These are phyloP conservation scores for Ephestia elutella DNA, from an alignment of 1,140 invertebrate genomes.

Conservation along the genomic window DNA sequence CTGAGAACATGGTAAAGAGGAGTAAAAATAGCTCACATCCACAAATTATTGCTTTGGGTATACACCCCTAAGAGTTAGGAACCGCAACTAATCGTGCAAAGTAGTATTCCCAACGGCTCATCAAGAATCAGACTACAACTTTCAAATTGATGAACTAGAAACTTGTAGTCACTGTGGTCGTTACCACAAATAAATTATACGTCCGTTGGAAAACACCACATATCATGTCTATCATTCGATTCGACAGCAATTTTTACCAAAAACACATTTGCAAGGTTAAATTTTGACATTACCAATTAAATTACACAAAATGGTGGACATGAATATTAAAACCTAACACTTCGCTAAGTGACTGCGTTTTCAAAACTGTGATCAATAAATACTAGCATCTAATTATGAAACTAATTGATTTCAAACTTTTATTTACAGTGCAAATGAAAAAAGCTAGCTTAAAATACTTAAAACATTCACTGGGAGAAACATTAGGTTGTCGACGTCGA, in stretches of 20 bases:
- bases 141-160: no score
- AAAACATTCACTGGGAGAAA: conserved; percentile 48
- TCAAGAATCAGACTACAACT: no score
- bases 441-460: conserved; percentile 38
- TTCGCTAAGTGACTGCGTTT: conserved; percentile 18
- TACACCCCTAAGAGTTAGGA: conserved; percentile 45
- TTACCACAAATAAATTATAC: no score
- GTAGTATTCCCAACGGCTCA: no score
- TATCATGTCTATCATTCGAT: conserved; percentile 3
- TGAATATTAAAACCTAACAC: conserved; percentile 8
- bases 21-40: conserved; percentile 58
- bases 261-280: conserved; percentile 18
- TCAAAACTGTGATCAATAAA: conserved; percentile 49
- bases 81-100: conserved; percentile 38
- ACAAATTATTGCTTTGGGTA: conserved; percentile 33
- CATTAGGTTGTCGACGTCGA: conserved; percentile 8
- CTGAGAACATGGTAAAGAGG: conserved; percentile 19
- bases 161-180: no score
- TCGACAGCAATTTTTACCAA: no score
- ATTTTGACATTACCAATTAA: conserved; percentile 25
- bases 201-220: no score
- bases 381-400: conserved; percentile 53
- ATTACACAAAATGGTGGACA: conserved; percentile 25
- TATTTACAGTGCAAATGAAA: conserved; percentile 59
- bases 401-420: conserved; percentile 39